Evolutionary conservation across 2,888 invertebrate species (phyloP).

Genomic region (Eremobia ochroleuca): DNA sequence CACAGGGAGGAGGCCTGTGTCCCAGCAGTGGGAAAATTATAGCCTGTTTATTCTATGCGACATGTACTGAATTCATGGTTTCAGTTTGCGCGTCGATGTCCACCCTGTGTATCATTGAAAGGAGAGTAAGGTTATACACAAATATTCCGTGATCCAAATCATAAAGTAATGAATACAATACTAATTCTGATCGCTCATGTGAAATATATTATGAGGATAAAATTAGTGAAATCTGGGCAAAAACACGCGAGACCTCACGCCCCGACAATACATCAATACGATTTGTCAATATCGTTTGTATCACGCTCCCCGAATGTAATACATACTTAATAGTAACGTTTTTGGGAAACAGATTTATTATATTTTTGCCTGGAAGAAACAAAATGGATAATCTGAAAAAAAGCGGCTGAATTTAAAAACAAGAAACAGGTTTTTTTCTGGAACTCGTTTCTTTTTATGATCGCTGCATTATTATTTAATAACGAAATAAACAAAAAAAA

Average conservation of each 20-base stretch:
- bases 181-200: constrained; percentile 21
- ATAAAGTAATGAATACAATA: constrained; percentile 30
- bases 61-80: too few species aligned
- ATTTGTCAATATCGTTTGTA: constrained; percentile 53
- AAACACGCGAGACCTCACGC: constrained; percentile 41
- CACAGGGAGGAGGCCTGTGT: too few species aligned
- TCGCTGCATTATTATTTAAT: not conserved
- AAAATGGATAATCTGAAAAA: not conserved
- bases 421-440: not conserved
- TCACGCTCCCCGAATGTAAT: constrained; percentile 22
- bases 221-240: constrained; percentile 26
- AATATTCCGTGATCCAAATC: not conserved
- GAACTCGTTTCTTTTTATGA: not conserved
- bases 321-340: constrained; percentile 14
- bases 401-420: not conserved
- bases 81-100: not conserved
- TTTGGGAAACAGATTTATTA: constrained; percentile 26
- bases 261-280: constrained; percentile 48
- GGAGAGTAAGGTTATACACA: not conserved
- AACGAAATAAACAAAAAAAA: not conserved
- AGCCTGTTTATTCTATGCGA: too few species aligned
- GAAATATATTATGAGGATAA: constrained; percentile 28
- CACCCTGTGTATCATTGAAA: not conserved
- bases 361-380: not conserved
- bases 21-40: too few species aligned